Evolutionary conservation across 2,797 vertebrate species (phyloP).

Genomic region (Heliangelus exortis): DNA sequence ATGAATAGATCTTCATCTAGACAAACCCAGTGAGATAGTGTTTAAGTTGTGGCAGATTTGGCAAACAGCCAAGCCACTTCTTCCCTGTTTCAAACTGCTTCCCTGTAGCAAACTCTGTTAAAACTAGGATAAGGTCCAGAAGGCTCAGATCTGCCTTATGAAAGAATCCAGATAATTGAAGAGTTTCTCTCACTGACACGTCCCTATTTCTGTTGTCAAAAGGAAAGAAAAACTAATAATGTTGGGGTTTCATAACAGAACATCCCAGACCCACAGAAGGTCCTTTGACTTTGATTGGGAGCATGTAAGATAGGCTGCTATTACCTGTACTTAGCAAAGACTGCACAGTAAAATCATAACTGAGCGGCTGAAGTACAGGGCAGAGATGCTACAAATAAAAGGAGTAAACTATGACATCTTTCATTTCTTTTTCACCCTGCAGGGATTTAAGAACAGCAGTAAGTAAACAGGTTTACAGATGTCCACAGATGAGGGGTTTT

Average conservation of each 20-base stretch:
- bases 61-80: background rate
- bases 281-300: conserved; percentile 61
- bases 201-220: conserved; percentile 57
- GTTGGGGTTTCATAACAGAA: conserved; percentile 56
- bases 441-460: conserved; percentile 45
- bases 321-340: conserved; percentile 21
- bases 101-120: conserved; percentile 20
- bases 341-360: conserved; percentile 14
- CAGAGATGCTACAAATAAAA: background rate
- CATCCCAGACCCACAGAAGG: conserved; percentile 44
- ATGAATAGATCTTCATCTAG: conserved; percentile 1
- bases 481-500: background rate
- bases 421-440: conserved; percentile 42
- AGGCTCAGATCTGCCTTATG: conserved; percentile 49
- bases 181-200: conserved; percentile 38
- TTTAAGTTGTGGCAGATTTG: conserved; percentile 25
- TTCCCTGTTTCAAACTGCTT: no score
- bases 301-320: conserved; percentile 46
- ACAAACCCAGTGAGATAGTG: background rate
- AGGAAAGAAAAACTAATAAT: conserved; percentile 61
- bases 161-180: conserved; percentile 59
- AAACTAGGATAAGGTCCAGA: conserved; percentile 50
- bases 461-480: conserved; percentile 25
- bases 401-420: background rate
- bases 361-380: conserved; percentile 21